Base-by-base conservation (phyloP, 2,888 invertebrate genomes). In the Chromoteleia sp. region DNA sequence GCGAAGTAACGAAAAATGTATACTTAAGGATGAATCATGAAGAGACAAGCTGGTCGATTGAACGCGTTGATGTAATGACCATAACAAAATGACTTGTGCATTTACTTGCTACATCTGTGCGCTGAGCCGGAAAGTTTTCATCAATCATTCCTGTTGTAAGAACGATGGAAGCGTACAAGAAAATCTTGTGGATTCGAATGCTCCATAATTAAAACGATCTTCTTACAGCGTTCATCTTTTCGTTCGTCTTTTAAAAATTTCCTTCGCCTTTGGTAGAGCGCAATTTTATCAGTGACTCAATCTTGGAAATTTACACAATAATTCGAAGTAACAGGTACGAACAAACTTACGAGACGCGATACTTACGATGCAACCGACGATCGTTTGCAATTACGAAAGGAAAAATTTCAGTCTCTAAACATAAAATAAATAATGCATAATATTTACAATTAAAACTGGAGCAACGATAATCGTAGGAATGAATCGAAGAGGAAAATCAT, bases 361-460 rank as follows among this genome's bases (percentile, higher is more conserved):
- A 25, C 6, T 25, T 25, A 25, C 25, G 25, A 3, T 14, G 14
- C 39, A 39, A 1, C 14, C 3, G 10, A 39, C 12, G 39, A 14
- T 14, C 2, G 3, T 17, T 43, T 10, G 33, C 10, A 10, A 2
- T 33, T 2, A 33, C 6, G 33, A 36, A 56, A 30, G 8, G 25
- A 4, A 56, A 30, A 56, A 21, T 58, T 45, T 43, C 45, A 45
- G 12, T 19, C 17, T 17, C 36, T 3, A 52, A 65, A 52, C 7
- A 54, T n/a, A n/a, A n/a, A n/a, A n/a, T n/a, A n/a, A n/a, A 45
- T 68, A 14, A 14, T 54, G 43, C 48, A 59, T 71, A 71, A 25
- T 73, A 73, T 73, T 73, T 50, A 61, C 30, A 45, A 10, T 21
- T 33, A 4, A 54, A 73, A 73, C 63, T 73, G 73, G 73, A 41